These are phyloP conservation scores for Aurelia aurita DNA, from an alignment of 30 jellyfish, hydroid and myxozoan genomes.

Conservation along the genomic window DNA sequence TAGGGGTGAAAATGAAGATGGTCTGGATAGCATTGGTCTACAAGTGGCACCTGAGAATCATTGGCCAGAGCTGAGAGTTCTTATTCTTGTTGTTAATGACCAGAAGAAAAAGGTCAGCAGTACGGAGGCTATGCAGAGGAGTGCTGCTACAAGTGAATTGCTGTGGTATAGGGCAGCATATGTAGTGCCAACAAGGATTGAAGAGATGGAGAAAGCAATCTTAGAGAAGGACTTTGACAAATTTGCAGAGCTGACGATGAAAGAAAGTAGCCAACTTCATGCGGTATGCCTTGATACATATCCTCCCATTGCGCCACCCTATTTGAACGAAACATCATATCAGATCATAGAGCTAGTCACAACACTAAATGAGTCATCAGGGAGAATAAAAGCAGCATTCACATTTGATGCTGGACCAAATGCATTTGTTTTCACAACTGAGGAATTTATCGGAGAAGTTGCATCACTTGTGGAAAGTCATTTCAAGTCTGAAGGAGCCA, in stretches of 20 bases:
- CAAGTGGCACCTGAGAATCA: constrained; percentile 89
- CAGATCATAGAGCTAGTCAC: constrained; percentile 77
- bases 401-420: constrained; percentile 99
- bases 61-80: constrained; percentile 83
- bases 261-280: constrained; percentile 96
- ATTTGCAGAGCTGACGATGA: constrained; percentile 94
- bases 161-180: constrained; percentile 77
- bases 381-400: constrained; percentile 84
- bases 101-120: constrained; percentile 72
- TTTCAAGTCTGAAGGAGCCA: constrained; percentile 52
- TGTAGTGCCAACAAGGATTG: constrained; percentile 76
- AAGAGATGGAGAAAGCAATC: constrained; percentile 84
- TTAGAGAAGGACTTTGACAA: constrained; percentile 60
- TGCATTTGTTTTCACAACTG: constrained; percentile 87
- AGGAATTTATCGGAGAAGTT: constrained; percentile 60
- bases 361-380: constrained; percentile 54
- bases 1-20: constrained; percentile 82
- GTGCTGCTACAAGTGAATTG: constrained; percentile 85
- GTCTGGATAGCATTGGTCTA: constrained; percentile 88
- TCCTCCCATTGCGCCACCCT: constrained; percentile 90
- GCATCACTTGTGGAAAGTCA: constrained; percentile 25
- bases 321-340: constrained; percentile 84
- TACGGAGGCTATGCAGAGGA: constrained; percentile 90
- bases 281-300: constrained; percentile 95
- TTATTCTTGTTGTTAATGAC: constrained; percentile 80